These are phyloP conservation scores for Sardinella longiceps DNA, from an alignment of 2,797 vertebrate genomes.

Conservation along the genomic window DNA sequence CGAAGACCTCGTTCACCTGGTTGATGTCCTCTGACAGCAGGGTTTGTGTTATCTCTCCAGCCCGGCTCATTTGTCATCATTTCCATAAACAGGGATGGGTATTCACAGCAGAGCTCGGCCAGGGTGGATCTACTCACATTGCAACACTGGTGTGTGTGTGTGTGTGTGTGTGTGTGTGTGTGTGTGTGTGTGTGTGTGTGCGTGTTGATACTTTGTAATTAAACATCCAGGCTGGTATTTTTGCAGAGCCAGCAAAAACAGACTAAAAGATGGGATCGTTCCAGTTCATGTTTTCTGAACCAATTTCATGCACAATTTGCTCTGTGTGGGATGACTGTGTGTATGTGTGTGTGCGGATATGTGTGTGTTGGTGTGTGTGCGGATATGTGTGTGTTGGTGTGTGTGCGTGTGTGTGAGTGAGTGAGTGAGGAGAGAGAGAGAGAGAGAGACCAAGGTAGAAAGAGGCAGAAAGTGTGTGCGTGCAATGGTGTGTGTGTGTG, in stretches of 20 bases:
- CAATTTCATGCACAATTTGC: slow-evolving; percentile 63
- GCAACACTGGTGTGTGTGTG: slow-evolving; percentile 33
- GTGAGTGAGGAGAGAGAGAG: neutral
- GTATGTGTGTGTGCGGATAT: slow-evolving; percentile 26
- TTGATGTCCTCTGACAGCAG: neutral
- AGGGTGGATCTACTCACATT: slow-evolving; percentile 33
- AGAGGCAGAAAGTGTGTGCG: neutral
- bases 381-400: neutral
- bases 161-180: neutral
- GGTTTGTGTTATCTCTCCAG: slow-evolving; percentile 9
- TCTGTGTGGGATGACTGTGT: slow-evolving; percentile 49
- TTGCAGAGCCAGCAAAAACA: slow-evolving; percentile 55
- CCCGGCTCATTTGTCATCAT: slow-evolving; percentile 40
- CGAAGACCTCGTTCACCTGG: slow-evolving; percentile 19
- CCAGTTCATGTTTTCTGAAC: slow-evolving; percentile 60
- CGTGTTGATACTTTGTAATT: slow-evolving; percentile 51
- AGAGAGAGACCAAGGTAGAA: neutral
- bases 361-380: neutral
- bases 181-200: neutral
- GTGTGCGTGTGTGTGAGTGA: neutral
- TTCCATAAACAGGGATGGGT: slow-evolving; percentile 27
- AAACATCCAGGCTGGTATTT: slow-evolving; percentile 51
- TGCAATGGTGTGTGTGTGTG: too few species aligned
- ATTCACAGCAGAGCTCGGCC: slow-evolving; percentile 36
- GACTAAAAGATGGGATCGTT: slow-evolving; percentile 52